Evolutionary conservation across 2,113 vertebrate species (phyloP), one percentile per base, ranked within the genome.

Genomic region (Chaetops frenatus): DNA sequence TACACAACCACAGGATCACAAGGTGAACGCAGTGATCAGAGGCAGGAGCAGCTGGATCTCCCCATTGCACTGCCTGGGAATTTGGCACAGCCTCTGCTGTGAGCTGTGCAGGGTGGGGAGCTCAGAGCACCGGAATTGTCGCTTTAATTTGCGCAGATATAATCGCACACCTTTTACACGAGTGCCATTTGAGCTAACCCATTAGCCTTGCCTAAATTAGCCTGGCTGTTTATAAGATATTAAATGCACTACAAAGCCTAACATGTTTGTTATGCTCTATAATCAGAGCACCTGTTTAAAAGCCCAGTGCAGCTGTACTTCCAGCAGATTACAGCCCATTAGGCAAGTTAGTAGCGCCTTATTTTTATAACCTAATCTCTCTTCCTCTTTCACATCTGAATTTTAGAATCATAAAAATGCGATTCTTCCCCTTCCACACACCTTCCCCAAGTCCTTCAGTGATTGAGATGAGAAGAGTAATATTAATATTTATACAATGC

Each of bases 241-340:
- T 97, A 97, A 97, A 96, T 90, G 95, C 82, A 86, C 60, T 94
- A 88, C 97, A 98, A 97, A 98, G 82, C 93, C 92, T 87, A 92
- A 95, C 94, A 69, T 96, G 96, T 97, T 96, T 97, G 92, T 72
- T 96, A 95, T 96, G 97, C 95, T 97, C 87, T 70, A 83, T 97
- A 97, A 97, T 94, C 92, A 96, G 58, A 95, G 77, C 98, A 98
- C 96, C 97, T 98, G 97, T 97, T 97, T 96, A 97, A 97, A 92
- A 97, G 83, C 95, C 91, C 94, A 66, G 78, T 42, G 38, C 97
- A 97, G 96, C 95, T 97, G 97, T 96, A 97, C 92, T 96, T 94
- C 58, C 76, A 89, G 81, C 93, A 93, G 89, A 97, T 96, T 96
- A 96, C 78, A 97, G 96, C 38, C 95, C 95, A 97, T 97, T 98